Conservation (phyloP, 2,113 vertebrate genomes). For the Seriola aureovittata region DNA sequence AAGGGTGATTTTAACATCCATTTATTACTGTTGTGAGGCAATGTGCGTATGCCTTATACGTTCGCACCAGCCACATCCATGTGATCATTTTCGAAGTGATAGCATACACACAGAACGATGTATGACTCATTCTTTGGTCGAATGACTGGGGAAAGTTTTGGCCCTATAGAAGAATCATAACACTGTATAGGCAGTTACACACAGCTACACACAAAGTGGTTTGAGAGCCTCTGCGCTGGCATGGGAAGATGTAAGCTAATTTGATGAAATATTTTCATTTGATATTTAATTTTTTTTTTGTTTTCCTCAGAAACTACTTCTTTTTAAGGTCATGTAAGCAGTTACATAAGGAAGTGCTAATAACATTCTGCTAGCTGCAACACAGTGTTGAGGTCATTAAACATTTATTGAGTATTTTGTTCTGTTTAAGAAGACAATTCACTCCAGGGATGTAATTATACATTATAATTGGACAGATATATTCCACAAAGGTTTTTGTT, state of each 20-base stretch:
- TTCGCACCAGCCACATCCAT: background rate
- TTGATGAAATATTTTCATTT: background rate
- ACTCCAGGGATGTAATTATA: background rate
- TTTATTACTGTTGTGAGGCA: background rate
- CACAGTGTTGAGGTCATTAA: background rate
- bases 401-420: background rate
- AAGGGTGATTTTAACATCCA: conserved; percentile 24
- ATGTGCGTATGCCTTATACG: too few species aligned
- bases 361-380: background rate
- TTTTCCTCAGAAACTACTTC: background rate
- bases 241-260: background rate
- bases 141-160: conserved; percentile 10
- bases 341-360: background rate
- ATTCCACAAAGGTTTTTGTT: background rate
- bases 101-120: conserved; percentile 22
- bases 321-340: background rate
- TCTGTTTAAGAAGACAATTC: background rate
- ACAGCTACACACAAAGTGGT: too few species aligned
- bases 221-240: background rate
- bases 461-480: background rate
- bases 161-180: too few species aligned
- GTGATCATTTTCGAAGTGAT: background rate
- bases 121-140: conserved; percentile 31
- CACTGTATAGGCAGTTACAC: too few species aligned
- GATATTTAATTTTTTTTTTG: background rate